These are phyloP conservation scores for Drosophila pullipes DNA, from an alignment of 2,888 invertebrate species.

Conservation along the genomic window DNA sequence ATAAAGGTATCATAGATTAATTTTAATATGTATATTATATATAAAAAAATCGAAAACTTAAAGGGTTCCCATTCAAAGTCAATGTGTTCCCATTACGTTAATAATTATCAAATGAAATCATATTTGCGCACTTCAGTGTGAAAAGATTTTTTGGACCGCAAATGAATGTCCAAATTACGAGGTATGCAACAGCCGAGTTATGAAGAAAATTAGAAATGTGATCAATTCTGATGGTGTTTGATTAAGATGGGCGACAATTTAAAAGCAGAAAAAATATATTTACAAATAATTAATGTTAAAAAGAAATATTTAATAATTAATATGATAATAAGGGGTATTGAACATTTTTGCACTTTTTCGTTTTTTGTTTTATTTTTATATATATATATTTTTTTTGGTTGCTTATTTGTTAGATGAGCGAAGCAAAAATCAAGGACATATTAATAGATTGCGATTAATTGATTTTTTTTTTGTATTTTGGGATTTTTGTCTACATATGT, in stretches of 20 bases:
- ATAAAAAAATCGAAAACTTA: slow-evolving; percentile 62
- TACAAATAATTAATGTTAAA: slow-evolving; percentile 70
- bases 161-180: slow-evolving; percentile 38
- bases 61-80: slow-evolving; percentile 49
- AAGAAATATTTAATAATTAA: slow-evolving; percentile 44
- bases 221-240: slow-evolving; percentile 11
- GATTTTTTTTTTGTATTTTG: slow-evolving; percentile 13
- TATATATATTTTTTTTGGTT: slow-evolving; percentile 36
- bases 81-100: slow-evolving; percentile 21
- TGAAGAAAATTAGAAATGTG: slow-evolving; percentile 31
- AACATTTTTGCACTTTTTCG: slow-evolving; percentile 60
- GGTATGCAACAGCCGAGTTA: slow-evolving; percentile 56
- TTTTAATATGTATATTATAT: slow-evolving; percentile 47
- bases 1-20: slow-evolving; percentile 51
- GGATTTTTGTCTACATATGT: slow-evolving; percentile 12
- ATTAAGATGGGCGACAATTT: slow-evolving; percentile 61
- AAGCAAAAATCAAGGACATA: slow-evolving; percentile 48
- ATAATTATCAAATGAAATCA: slow-evolving; percentile 46
- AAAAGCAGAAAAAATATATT: slow-evolving; percentile 71
- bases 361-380: slow-evolving; percentile 33
- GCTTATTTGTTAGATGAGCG: slow-evolving; percentile 49
- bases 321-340: slow-evolving; percentile 26
- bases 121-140: slow-evolving; percentile 54
- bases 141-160: slow-evolving; percentile 42
- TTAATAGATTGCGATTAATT: slow-evolving; percentile 44